phyloP scores from a whole-genome alignment of 1,140 invertebrate species.

The Sipha flava region DNA sequence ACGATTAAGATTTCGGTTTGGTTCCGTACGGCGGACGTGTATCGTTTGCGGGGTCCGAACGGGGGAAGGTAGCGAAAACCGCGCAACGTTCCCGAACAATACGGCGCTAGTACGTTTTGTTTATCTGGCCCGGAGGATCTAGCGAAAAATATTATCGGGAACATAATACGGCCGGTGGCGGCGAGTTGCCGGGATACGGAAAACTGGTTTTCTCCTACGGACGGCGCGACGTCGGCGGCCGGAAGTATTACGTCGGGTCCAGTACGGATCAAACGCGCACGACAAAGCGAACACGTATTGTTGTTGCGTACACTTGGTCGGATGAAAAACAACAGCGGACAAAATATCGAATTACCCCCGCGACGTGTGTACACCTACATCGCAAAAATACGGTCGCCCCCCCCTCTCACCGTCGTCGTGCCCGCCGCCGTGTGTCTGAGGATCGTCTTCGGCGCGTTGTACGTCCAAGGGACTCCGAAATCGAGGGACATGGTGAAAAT shows the following conservation, averaged over 20 bases:
- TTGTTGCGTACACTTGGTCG: not conserved
- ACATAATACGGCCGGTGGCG: not conserved
- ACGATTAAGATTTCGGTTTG: not conserved
- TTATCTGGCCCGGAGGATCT: slow-evolving; percentile 10
- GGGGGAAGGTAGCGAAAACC: not conserved
- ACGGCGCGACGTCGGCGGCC: not conserved
- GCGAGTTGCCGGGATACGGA: not conserved
- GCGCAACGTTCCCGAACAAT: not conserved
- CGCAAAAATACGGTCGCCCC: not conserved
- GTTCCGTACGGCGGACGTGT: not conserved
- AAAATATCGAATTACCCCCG: slow-evolving; percentile 29
- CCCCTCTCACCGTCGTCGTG: not conserved
- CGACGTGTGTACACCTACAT: not conserved
- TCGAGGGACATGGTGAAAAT: not conserved
- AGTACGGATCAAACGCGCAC: slow-evolving; percentile 16
- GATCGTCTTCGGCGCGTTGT: not conserved
- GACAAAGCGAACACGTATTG: not conserved
- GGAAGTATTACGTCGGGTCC: slow-evolving; percentile 31
- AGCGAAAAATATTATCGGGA: not conserved
- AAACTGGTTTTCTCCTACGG: slow-evolving; percentile 1
- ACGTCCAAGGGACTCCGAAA: not conserved
- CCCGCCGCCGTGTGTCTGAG: not conserved
- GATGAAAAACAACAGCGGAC: slow-evolving; percentile 25
- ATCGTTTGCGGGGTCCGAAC: not conserved
- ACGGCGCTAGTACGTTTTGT: not conserved